These are phyloP conservation scores for Antedon mediterranea DNA, from an alignment of 53 echinoderm and acorn worm genomes.

Conservation along the genomic window DNA sequence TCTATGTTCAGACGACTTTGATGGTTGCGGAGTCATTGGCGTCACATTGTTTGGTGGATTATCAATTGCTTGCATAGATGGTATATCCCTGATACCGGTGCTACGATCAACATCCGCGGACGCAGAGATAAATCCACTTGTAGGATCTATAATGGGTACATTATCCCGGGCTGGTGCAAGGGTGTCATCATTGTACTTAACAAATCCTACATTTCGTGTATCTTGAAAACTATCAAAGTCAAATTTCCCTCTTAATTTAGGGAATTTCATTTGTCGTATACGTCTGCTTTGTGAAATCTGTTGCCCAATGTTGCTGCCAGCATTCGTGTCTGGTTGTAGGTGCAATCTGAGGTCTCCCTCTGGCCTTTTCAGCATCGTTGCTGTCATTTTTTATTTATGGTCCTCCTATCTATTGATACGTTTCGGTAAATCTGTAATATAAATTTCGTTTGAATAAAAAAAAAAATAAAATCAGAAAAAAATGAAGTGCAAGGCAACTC, in stretches of 20 bases:
- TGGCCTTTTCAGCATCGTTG: slow-evolving; percentile 47
- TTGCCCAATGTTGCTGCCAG: slow-evolving; percentile 73
- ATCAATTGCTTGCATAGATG: slow-evolving; percentile 60
- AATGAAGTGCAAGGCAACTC: no score
- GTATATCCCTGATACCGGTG: slow-evolving; percentile 47
- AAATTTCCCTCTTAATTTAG: slow-evolving; percentile 44
- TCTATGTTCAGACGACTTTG: slow-evolving; percentile 56
- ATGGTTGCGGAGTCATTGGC: slow-evolving; percentile 48
- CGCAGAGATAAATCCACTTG: slow-evolving; percentile 72
- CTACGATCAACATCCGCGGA: slow-evolving; percentile 83
- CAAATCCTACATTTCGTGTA: slow-evolving; percentile 39
- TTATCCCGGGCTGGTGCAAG: slow-evolving; percentile 68
- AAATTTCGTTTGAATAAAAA: no score
- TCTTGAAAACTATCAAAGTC: slow-evolving; percentile 86
- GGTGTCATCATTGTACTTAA: slow-evolving; percentile 95
- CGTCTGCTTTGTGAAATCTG: slow-evolving; percentile 29
- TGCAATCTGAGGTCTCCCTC: slow-evolving; percentile 61
- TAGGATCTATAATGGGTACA: slow-evolving; percentile 73
- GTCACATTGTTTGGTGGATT: slow-evolving; percentile 82
- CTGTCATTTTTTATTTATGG: slow-evolving; percentile 35
- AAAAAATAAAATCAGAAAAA: no score
- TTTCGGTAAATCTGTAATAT: no score
- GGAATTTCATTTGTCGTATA: slow-evolving; percentile 72
- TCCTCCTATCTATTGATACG: no score
- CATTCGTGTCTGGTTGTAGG: slow-evolving; percentile 68